Percentiles rank a stretch among this genome's conserved stretches.
These are phyloP conservation scores for Drosophila willistoni DNA, from an alignment of 1,140 invertebrate genomes.

Conservation along the genomic window DNA sequence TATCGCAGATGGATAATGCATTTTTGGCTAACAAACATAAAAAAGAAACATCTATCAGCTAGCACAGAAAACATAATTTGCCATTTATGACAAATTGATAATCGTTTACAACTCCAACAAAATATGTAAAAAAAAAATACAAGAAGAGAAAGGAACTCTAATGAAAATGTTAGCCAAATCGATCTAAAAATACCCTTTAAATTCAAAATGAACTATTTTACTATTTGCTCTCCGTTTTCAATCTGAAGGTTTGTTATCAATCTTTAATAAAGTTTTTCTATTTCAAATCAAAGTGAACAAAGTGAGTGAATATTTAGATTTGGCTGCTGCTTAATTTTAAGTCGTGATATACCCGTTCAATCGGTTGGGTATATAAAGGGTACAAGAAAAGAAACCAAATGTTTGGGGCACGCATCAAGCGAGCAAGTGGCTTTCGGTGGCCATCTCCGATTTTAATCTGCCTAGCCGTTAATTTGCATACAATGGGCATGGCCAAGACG, in stretches of 20 bases:
- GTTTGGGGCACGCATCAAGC: constrained; percentile 71
- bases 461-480: constrained; percentile 61
- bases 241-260: no score
- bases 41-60: constrained; percentile 65
- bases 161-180: not conserved
- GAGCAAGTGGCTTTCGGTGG: constrained; percentile 5
- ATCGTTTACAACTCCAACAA: constrained; percentile 63
- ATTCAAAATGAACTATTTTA: no score
- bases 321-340: no score
- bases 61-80: constrained; percentile 49
- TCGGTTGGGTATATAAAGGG: not conserved
- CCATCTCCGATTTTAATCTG: constrained; percentile 14
- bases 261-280: no score
- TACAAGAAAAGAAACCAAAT: constrained; percentile 18
- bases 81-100: constrained; percentile 82
- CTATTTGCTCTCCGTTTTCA: no score
- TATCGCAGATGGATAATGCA: constrained; percentile 56
- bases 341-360: not conserved
- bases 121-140: not conserved
- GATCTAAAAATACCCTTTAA: no score
- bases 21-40: constrained; percentile 51
- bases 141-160: not conserved
- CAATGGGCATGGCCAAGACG: constrained; percentile 42
- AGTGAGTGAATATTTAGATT: no score
- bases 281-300: no score